Base-by-base conservation (phyloP, 1,140 invertebrate species). In the Spodoptera litura region DNA sequence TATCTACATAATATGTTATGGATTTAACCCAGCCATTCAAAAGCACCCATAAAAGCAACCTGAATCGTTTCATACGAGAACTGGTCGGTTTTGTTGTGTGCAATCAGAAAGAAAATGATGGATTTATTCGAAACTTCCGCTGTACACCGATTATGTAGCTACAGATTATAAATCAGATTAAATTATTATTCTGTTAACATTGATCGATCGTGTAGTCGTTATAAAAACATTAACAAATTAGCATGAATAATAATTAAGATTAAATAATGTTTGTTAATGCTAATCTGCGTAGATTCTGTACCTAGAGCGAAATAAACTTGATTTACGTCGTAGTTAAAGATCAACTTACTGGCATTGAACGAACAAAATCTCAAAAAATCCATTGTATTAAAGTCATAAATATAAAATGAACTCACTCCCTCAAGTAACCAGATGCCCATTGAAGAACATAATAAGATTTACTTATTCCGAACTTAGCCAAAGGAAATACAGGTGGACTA, bases 381-480 rank as follows among this genome's bases (percentile, higher is more conserved):
- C 35, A 55, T 68, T 68, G 53, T 79, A 51, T 53, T 31, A 55
- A 12, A 79, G 59, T 62, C 68, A 73, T 79, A 74, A 79, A 91
- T 92, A 92, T 82, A 81, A 71, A 87, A 90, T 90, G 87, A 92
- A 81, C 66, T 77, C 74, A 56, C 81, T 85, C 88, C 90, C 93
- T 89, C 85, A 79, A 87, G 91, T 87, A 92, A 93, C 89, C 84
- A 83, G 88, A 94, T 81, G 88, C 87, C 89, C 83, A 89, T 93
- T 93, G 85, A 92, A 78, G 72, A 83, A 82, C 84, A 91, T 91
- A 93, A 94, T 93, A 93, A 93, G 89, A 92, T 94, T 94, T 92
- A 88, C 88, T 92, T 87, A 86, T 86, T 85, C 89, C 87, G 81
- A 85, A 89, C 85, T 91, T 87, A 84, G 79, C 73, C 79, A 83